These are phyloP conservation scores for Chaetorhynchus papuensis DNA, from an alignment of 2,113 vertebrate genomes.

Conservation along the genomic window DNA sequence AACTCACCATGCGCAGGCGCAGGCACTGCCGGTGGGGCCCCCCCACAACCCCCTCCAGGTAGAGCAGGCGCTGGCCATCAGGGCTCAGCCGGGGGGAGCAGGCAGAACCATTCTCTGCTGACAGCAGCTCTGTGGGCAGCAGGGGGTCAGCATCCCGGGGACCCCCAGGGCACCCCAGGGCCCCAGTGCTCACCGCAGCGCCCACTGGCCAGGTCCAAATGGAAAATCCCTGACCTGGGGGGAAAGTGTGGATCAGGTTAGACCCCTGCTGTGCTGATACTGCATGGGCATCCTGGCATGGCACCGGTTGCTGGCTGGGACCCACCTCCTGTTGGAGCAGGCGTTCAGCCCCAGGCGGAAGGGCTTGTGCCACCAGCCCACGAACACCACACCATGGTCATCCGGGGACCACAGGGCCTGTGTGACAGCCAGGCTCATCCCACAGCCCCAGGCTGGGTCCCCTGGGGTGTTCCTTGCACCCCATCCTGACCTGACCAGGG, in stretches of 20 bases:
- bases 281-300: accelerated
- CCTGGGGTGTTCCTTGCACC: accelerated
- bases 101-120: constrained; percentile 71
- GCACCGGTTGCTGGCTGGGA: background rate
- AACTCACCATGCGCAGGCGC: constrained; percentile 82
- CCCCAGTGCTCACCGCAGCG: constrained; percentile 78
- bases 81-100: constrained; percentile 92
- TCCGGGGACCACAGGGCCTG: constrained; percentile 93
- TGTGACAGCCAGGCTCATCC: background rate
- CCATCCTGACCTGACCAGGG: constrained; percentile 84
- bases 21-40: constrained; percentile 87
- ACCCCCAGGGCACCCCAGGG: accelerated
- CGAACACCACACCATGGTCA: constrained; percentile 87
- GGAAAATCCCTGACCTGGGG: constrained; percentile 85
- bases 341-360: constrained; percentile 85
- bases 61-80: constrained; percentile 83
- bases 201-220: constrained; percentile 83
- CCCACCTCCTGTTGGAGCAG: constrained; percentile 89
- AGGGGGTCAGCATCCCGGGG: background rate
- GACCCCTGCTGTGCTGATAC: background rate
- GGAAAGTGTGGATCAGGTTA: background rate
- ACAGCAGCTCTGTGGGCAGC: constrained; percentile 78
- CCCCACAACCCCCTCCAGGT: constrained; percentile 79
- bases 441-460: background rate
- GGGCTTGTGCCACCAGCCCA: constrained; percentile 91